These are phyloP conservation scores for Sorex araneus DNA, from an alignment of 2,113 vertebrate genomes.

Conservation along the genomic window DNA sequence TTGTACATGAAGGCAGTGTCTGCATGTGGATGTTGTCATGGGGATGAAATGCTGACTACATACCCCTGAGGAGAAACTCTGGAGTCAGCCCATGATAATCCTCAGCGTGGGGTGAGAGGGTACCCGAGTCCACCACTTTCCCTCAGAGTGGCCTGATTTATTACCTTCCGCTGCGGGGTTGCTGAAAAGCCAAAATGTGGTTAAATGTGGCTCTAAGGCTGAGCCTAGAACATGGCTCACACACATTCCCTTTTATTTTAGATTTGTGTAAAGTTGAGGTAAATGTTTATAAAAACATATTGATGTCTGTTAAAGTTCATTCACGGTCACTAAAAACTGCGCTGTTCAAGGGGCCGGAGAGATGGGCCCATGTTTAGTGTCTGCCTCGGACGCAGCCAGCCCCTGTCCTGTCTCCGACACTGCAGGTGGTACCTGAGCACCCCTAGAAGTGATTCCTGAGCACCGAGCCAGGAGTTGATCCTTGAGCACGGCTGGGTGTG, in stretches of 20 bases:
- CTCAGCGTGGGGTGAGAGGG: not conserved
- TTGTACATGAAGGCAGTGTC: not conserved
- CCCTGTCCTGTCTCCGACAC: too few relatives aligned
- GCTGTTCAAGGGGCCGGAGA: not conserved
- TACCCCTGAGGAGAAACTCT: not conserved
- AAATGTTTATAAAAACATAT: not conserved
- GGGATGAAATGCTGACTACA: conserved; percentile 33
- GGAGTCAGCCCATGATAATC: not conserved
- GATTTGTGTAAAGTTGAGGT: not conserved
- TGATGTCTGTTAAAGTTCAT: not conserved
- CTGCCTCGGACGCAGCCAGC: too few relatives aligned
- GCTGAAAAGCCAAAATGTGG: conserved; percentile 6
- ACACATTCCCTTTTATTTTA: conserved; percentile 15
- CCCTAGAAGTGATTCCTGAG: too few relatives aligned
- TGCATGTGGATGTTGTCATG: conserved; percentile 33
- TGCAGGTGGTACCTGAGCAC: too few relatives aligned
- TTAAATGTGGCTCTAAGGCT: not conserved
- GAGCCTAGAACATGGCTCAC: not conserved
- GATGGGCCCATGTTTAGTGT: too few relatives aligned
- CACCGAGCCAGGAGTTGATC: too few relatives aligned
- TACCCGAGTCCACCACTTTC: not conserved
- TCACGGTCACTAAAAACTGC: not conserved
- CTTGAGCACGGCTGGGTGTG: too few relatives aligned
- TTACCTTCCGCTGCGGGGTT: not conserved
- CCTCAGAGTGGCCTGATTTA: not conserved